phyloP scores from a whole-genome alignment of 2,797 vertebrate species.

The Chiloscyllium punctatum region DNA sequence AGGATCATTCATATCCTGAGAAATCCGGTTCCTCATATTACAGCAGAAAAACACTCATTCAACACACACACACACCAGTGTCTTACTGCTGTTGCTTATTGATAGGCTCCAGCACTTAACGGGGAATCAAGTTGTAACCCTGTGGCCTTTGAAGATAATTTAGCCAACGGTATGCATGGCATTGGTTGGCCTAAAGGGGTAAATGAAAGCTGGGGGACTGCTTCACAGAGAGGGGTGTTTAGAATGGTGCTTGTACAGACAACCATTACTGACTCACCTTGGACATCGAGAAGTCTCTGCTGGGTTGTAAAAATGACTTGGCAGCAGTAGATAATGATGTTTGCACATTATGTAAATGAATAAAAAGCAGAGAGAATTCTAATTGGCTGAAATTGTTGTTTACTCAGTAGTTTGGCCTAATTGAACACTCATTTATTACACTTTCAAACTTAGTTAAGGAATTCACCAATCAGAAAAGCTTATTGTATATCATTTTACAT shows the following conservation, averaged over 20 bases:
- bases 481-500: not conserved
- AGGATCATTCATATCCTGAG: not conserved
- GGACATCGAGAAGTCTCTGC: not conserved
- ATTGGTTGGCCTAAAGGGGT: not conserved
- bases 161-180: not conserved
- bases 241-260: not conserved
- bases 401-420: not conserved
- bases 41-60: not conserved
- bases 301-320: not conserved
- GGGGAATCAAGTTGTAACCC: not conserved
- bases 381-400: not conserved
- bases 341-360: not conserved
- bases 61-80: not conserved
- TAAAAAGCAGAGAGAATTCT: not conserved
- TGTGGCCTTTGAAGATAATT: not conserved
- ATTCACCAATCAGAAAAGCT: not conserved
- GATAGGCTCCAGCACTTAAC: not conserved
- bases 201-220: not conserved
- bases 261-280: not conserved
- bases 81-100: not conserved
- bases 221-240: not conserved
- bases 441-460: not conserved
- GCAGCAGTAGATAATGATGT: not conserved
- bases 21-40: not conserved
- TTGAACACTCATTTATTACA: not conserved